A percentile compares a stretch with the other conserved stretches of the same genome.
phyloP scores from a whole-genome alignment of 2,888 invertebrate genomes.

The Rugalucina vietnamica region DNA sequence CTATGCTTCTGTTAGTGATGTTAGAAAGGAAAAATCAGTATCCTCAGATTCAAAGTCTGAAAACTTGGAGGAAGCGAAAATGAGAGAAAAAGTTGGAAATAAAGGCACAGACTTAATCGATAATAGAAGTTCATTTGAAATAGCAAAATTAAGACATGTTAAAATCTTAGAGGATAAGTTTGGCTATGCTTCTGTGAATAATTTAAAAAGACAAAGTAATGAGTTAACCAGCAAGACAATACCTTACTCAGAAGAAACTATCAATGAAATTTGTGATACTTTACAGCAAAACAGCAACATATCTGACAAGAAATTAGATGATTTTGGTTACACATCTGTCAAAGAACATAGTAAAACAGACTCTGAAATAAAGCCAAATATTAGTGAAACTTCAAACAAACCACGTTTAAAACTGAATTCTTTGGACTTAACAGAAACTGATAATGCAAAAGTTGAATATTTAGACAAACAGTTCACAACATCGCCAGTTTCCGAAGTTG shows the following conservation, averaged over 20 bases:
- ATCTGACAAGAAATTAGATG: not conserved
- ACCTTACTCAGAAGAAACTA: not conserved
- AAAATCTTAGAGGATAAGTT: not conserved
- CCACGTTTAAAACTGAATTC: not conserved
- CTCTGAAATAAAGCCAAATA: no score
- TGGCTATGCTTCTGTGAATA: not conserved
- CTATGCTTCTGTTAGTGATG: not conserved
- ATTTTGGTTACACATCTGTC: not conserved
- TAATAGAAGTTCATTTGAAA: not conserved
- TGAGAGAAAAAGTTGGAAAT: no score
- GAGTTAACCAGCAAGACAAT: no score
- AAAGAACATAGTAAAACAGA: not conserved
- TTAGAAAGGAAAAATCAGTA: no score
- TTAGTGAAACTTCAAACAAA: not conserved
- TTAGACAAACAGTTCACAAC: not conserved
- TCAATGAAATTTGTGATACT: not conserved
- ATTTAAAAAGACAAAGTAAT: not conserved
- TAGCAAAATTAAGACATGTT: not conserved
- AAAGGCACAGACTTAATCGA: no score
- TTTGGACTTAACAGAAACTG: not conserved
- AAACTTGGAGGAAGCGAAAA: no score
- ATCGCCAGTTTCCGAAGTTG: not conserved
- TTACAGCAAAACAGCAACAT: not conserved
- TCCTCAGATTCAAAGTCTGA: no score
- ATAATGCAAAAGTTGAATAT: not conserved